Evolutionary conservation across 1,140 invertebrate genomes (phyloP).

Genomic region (Frieseomelitta varia): DNA sequence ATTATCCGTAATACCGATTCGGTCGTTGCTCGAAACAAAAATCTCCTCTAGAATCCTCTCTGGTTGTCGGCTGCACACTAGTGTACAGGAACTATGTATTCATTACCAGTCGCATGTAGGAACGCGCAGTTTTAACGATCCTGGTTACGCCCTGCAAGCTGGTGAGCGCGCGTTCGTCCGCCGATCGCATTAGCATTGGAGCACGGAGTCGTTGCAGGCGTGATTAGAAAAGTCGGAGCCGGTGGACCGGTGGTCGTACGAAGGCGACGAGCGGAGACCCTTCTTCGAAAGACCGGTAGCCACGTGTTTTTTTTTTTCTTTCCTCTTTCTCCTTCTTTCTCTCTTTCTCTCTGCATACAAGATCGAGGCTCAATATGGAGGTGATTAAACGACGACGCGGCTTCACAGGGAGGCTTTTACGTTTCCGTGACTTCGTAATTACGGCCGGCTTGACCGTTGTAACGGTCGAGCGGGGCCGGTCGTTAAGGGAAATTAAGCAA

Average conservation of each 20-base stretch:
- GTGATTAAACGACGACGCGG: conserved; percentile 57
- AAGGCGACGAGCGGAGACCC: background rate
- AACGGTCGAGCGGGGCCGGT: conserved; percentile 30
- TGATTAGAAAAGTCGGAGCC: conserved; percentile 36
- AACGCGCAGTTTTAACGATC: conserved; percentile 65
- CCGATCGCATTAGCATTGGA: conserved; percentile 47
- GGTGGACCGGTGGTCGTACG: conserved; percentile 25
- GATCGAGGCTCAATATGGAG: conserved; percentile 40
- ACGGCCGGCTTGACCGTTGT: conserved; percentile 42
- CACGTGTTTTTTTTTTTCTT: background rate
- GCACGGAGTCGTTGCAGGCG: conserved; percentile 9
- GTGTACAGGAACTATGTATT: conserved; percentile 61
- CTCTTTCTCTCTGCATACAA: background rate
- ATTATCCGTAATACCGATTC: too few relatives aligned
- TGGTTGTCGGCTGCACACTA: background rate
- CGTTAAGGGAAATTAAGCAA: conserved; percentile 56
- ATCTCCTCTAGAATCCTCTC: background rate
- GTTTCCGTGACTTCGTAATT: conserved; percentile 65
- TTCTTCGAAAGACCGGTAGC: conserved; percentile 49
- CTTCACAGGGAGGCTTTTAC: conserved; percentile 36
- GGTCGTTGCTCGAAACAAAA: too few relatives aligned
- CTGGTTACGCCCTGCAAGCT: conserved; percentile 70
- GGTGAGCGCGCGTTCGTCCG: conserved; percentile 40
- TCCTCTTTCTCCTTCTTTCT: too few relatives aligned
- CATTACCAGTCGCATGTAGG: conserved; percentile 66